Percentiles rank a stretch among this genome's conserved stretches.
These are phyloP conservation scores for Parauchenoglanis ngamensis DNA, from an alignment of 2,797 vertebrate species.

Conservation along the genomic window DNA sequence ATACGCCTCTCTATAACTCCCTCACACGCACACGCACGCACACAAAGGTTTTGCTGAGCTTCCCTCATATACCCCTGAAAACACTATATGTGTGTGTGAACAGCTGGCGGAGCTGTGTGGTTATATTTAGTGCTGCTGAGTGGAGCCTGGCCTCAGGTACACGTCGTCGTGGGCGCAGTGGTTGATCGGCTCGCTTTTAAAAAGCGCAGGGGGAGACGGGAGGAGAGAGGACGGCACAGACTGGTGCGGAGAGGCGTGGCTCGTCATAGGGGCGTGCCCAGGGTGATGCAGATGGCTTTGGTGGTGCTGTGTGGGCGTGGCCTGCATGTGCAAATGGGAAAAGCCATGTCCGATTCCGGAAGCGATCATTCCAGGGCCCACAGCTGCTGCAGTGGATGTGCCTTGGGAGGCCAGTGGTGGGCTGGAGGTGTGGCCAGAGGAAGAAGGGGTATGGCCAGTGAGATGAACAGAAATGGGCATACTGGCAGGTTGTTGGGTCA, in stretches of 20 bases:
- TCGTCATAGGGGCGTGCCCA: constrained; percentile 62
- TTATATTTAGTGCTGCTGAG: constrained; percentile 83
- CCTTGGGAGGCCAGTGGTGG: constrained; percentile 60
- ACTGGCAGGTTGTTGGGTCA: constrained; percentile 79
- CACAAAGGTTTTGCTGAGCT: constrained; percentile 7
- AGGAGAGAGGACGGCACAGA: constrained; percentile 85
- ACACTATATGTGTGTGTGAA: not conserved
- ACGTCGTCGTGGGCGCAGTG: constrained; percentile 89
- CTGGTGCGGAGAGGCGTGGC: constrained; percentile 80
- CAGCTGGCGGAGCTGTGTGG: not conserved
- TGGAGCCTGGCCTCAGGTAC: constrained; percentile 84
- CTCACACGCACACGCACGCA: not conserved
- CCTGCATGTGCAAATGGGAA: constrained; percentile 88
- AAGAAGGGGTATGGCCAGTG: constrained; percentile 72
- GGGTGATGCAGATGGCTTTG: constrained; percentile 75
- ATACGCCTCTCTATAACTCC: not conserved
- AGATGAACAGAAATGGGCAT: constrained; percentile 78
- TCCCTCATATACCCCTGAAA: constrained; percentile 1
- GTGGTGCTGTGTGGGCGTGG: constrained; percentile 83
- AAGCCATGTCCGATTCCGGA: constrained; percentile 82
- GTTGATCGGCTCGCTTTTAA: constrained; percentile 95
- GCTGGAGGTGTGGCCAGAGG: constrained; percentile 67
- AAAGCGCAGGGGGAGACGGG: constrained; percentile 91
- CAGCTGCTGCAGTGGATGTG: constrained; percentile 68
- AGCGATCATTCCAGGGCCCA: constrained; percentile 76